Conservation (phyloP, 35 echinoderm and acorn worm species). For the Anneissia japonica region DNA sequence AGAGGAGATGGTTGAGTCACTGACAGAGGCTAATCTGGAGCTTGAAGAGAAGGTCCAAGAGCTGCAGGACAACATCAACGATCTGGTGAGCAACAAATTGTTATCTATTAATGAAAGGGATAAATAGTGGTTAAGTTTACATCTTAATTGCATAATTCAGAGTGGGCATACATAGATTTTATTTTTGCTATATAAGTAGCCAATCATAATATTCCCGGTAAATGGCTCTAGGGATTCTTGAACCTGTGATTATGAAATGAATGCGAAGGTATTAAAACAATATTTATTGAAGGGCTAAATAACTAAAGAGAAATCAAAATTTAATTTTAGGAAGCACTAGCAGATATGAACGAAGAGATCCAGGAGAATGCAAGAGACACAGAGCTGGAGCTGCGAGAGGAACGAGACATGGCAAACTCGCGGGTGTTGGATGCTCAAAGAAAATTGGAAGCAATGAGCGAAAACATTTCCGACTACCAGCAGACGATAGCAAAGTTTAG, state of each 20-base stretch:
- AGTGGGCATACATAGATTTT: too few relatives aligned
- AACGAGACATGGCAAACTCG: slow-evolving; percentile 67
- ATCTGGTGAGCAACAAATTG: slow-evolving; percentile 45
- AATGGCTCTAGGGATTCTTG: too few relatives aligned
- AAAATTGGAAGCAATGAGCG: slow-evolving; percentile 47
- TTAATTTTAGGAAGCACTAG: slow-evolving; percentile 72
- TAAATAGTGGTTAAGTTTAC: too few relatives aligned
- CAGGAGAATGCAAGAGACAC: slow-evolving; percentile 90
- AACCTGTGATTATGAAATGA: too few relatives aligned
- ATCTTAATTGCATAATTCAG: too few relatives aligned
- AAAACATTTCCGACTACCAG: slow-evolving; percentile 60
- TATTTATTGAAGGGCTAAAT: too few relatives aligned
- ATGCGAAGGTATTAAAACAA: too few relatives aligned
- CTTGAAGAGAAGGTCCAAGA: slow-evolving; percentile 87
- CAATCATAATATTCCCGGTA: too few relatives aligned
- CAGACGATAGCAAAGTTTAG: slow-evolving; percentile 91
- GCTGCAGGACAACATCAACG: slow-evolving; percentile 62
- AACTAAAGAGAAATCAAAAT: too few relatives aligned
- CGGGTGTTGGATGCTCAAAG: slow-evolving; percentile 64
- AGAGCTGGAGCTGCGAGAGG: slow-evolving; percentile 84
- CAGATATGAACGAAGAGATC: slow-evolving; percentile 96
- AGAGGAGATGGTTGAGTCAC: slow-evolving; percentile 93
- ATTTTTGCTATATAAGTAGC: too few relatives aligned
- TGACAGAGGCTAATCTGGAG: slow-evolving; percentile 94
- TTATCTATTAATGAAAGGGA: too few relatives aligned